These are phyloP conservation scores for Aldrovandia affinis DNA, from an alignment of 2,797 vertebrate species.

Conservation along the genomic window DNA sequence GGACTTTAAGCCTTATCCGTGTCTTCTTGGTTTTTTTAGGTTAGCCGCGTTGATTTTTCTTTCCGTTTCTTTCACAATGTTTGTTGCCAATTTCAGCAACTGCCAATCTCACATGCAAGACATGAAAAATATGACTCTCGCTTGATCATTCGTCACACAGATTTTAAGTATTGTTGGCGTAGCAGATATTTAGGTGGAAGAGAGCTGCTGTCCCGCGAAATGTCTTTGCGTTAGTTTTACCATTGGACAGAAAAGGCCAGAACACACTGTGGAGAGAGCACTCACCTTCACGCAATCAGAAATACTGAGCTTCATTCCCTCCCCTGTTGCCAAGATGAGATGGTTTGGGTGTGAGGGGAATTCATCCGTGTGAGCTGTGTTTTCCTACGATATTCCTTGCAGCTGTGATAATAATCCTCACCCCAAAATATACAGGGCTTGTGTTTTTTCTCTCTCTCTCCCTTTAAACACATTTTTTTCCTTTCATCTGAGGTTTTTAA, in stretches of 20 bases:
- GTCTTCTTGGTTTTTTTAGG: background rate
- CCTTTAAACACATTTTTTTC: slow-evolving; percentile 51
- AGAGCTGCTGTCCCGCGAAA: background rate
- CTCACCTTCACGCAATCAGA: background rate
- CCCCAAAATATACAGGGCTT: slow-evolving; percentile 1
- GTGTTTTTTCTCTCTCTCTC: background rate
- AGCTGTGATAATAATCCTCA: slow-evolving; percentile 23
- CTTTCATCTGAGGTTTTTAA: slow-evolving; percentile 32
- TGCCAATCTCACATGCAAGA: background rate
- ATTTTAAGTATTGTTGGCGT: background rate
- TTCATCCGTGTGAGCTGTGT: slow-evolving; percentile 14
- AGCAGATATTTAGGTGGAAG: background rate
- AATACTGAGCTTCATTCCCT: slow-evolving; percentile 31
- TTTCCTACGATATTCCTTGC: slow-evolving; percentile 23
- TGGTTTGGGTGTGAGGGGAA: background rate
- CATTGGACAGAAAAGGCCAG: background rate
- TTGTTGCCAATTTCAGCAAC: background rate
- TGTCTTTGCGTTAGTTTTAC: background rate
- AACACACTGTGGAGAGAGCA: background rate
- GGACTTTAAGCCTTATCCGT: background rate
- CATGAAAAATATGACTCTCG: background rate
- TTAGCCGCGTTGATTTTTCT: background rate
- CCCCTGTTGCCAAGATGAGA: slow-evolving; percentile 59
- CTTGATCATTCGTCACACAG: background rate
- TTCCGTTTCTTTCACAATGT: background rate